Percentiles rank a stretch among this genome's conserved stretches.
phyloP scores from a whole-genome alignment of 2,113 vertebrate genomes.

The Pycnonotus jocosus region DNA sequence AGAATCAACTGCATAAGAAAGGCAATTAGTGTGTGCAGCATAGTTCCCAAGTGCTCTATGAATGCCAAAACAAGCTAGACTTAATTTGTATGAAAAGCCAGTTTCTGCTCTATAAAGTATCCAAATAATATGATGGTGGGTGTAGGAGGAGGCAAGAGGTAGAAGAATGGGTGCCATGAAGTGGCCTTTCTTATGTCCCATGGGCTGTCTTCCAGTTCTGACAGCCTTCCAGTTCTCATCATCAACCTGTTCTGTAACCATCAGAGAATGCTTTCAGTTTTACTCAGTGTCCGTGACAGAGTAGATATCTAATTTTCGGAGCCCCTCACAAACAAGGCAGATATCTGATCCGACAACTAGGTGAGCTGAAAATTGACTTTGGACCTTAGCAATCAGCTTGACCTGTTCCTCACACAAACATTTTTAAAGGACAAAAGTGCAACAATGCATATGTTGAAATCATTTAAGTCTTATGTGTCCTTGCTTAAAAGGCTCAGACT shows the following conservation, averaged over 20 bases:
- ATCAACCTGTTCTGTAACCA: not conserved
- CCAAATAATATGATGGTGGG: not conserved
- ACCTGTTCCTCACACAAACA: not conserved
- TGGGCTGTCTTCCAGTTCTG: not conserved
- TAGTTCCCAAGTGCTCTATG: fast-evolving
- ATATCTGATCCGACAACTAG: not conserved
- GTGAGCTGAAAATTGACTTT: not conserved
- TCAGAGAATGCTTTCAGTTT: not conserved
- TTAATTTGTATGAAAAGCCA: not conserved
- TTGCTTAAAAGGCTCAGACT: not conserved
- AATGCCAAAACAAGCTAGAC: not conserved
- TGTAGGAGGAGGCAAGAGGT: not conserved
- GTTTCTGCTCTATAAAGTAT: not conserved
- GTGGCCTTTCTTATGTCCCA: not conserved
- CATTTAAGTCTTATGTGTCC: not conserved
- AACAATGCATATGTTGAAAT: not conserved
- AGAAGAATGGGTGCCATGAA: not conserved
- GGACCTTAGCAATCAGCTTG: not conserved
- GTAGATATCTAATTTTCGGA: not conserved
- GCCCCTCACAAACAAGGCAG: not conserved
- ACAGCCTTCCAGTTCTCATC: not conserved
- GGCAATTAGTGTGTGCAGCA: not conserved
- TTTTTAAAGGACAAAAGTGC: not conserved
- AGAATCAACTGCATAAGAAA: not conserved
- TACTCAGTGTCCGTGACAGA: not conserved